Base-by-base conservation (phyloP, 2,888 invertebrate species). In the Drosophila longiperda region DNA sequence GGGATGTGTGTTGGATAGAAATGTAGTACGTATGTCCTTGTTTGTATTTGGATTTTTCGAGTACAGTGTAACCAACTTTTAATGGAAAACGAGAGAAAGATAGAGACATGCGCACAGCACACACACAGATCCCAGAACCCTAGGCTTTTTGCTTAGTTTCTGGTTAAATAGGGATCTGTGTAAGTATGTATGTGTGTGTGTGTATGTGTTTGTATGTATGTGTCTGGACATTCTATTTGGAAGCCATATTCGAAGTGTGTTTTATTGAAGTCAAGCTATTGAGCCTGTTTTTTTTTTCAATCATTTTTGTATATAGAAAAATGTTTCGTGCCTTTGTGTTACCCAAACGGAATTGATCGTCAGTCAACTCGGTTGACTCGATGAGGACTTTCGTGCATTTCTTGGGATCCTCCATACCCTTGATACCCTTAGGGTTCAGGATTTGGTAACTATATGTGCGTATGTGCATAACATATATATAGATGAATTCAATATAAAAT, bases 271-370 rank as follows among this genome's bases (percentile, higher is more conserved):
- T 69, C 55, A 33, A 63, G 55, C 54, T 60, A 64, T 53, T 77
- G 29, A 68, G 54, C 62, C 64, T 26, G 61, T 65, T 26, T 26
- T 26, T 50, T 52, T 59, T 64, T 50, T 50, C 33, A 38, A 48
- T 54, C 36, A 34, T 20, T 50, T 9, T 48, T 60, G 68, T 57
- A 70, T 63, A 66, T 61, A 76, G 59, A 68, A 66, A 60, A 71
- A 68, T 68, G 74, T 75, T 53, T 79, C 97, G 96, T 96, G 99
- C 99, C 97, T 99, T 99, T 94, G 99, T 99, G 95, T 97, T 97
- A 95, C 99, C 99, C 94, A 98, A 95, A 95, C 98, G 97, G 95
- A 96, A 99, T 92, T 97, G 96, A 94, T 99, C 98, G 86, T 96
- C 94, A 93, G 97, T 97, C 94, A 99, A 96, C 92, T 96, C 96